Evolutionary conservation across 1,140 invertebrate genomes (phyloP).

Genomic region (Ptiloglossa arizonensis): DNA sequence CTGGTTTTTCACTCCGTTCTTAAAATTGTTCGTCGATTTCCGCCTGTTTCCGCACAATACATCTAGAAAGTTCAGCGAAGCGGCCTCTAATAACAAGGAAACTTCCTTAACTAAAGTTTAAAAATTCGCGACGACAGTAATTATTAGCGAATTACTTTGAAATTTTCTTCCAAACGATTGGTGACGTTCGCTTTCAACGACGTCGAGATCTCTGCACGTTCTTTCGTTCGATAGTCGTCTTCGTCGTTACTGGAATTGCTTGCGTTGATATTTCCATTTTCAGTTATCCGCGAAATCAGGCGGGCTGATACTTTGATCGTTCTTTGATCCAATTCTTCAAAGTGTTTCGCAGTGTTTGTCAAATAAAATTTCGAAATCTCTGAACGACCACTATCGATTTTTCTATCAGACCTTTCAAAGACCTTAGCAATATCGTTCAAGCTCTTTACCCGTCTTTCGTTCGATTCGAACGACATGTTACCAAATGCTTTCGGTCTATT

Average conservation of each 20-base stretch:
- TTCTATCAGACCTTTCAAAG: neutral
- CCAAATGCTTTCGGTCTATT: neutral
- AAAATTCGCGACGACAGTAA: neutral
- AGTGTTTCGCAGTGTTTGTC: neutral
- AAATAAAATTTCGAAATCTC: neutral
- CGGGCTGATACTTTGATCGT: too few relatives aligned
- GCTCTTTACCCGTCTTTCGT: constrained; percentile 9
- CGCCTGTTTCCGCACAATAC: too few relatives aligned
- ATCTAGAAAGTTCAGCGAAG: neutral
- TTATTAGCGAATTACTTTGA: neutral
- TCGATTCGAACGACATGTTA: neutral
- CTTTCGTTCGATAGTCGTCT: neutral
- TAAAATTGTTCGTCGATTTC: neutral
- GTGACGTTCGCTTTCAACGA: neutral
- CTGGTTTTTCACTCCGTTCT: constrained; percentile 7
- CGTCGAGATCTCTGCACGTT: neutral
- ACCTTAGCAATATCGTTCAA: neutral
- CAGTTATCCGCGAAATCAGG: too few relatives aligned
- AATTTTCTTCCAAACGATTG: neutral
- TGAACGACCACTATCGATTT: too few relatives aligned
- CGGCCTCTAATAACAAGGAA: neutral
- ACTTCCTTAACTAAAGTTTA: neutral
- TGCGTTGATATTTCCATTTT: neutral
- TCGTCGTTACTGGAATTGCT: neutral
- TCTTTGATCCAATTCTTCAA: too few relatives aligned